Conservation (phyloP, 2,113 vertebrate species). For the Tympanuchus pallidicinctus region DNA sequence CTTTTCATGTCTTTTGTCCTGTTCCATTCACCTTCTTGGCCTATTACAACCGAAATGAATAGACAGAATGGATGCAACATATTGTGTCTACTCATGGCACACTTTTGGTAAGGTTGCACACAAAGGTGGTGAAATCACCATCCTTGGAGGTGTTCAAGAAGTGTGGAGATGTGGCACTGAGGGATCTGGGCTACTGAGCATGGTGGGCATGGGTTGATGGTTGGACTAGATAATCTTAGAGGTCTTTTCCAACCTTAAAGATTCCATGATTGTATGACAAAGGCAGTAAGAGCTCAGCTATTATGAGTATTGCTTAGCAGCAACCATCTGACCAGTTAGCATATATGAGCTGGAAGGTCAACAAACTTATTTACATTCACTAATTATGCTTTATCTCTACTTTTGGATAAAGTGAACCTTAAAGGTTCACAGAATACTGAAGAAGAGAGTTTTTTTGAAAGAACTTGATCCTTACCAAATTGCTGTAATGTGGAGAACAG, state of each 20-base stretch:
- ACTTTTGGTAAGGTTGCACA: no score
- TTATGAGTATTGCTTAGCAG: background rate
- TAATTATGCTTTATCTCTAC: background rate
- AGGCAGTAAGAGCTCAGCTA: background rate
- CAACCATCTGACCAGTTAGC: background rate
- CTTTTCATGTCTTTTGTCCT: background rate
- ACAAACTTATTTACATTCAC: background rate
- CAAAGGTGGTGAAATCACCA: no score
- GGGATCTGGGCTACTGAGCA: no score
- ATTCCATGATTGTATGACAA: background rate
- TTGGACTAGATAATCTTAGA: no score
- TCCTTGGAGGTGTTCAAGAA: no score
- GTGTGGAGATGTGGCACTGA: no score
- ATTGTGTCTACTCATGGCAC: rapidly evolving
- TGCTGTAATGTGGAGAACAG: rapidly evolving
- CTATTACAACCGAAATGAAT: background rate
- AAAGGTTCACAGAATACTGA: background rate
- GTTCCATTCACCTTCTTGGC: background rate
- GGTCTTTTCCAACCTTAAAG: no score
- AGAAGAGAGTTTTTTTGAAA: background rate
- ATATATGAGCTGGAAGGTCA: background rate
- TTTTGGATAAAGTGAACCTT: background rate
- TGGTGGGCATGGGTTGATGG: no score
- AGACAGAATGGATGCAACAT: rapidly evolving
- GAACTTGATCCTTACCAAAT: background rate